Conservation (phyloP, 2,797 vertebrate genomes). For the Melanotaenia trifasciata region DNA sequence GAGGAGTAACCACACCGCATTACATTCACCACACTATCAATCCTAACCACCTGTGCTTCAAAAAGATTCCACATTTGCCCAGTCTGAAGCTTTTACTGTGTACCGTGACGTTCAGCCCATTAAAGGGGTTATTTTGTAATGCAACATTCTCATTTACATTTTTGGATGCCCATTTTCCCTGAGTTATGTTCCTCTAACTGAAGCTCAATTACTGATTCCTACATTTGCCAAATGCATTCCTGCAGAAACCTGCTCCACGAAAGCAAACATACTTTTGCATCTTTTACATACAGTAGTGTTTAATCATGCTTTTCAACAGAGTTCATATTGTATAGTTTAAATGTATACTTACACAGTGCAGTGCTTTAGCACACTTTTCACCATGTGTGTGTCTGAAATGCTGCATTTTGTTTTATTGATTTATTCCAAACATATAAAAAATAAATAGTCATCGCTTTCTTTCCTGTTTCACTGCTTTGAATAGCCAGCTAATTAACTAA, state of each 20-base stretch:
- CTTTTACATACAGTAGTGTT: not conserved
- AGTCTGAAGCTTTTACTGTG: slow-evolving; percentile 43
- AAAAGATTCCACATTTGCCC: slow-evolving; percentile 51
- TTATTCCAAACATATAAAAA: too few relatives aligned
- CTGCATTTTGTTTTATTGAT: too few relatives aligned
- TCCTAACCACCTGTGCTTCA: slow-evolving; percentile 22
- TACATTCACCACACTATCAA: slow-evolving; percentile 38
- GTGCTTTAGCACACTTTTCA: not conserved
- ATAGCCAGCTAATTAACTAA: not conserved
- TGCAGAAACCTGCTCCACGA: not conserved
- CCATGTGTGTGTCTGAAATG: not conserved
- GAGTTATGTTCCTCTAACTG: slow-evolving; percentile 4
- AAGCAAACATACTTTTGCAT: not conserved
- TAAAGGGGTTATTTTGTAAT: slow-evolving; percentile 29
- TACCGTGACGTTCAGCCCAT: slow-evolving; percentile 24
- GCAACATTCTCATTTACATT: slow-evolving; percentile 20
- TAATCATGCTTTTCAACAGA: slow-evolving; percentile 1
- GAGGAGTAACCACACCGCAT: slow-evolving; percentile 30
- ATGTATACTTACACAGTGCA: not conserved
- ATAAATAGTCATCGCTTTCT: not conserved
- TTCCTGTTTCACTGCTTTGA: not conserved
- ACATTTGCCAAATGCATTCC: slow-evolving; percentile 17
- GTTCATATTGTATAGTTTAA: not conserved
- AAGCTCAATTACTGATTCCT: slow-evolving; percentile 19
- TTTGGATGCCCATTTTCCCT: slow-evolving; percentile 17